Conservation (phyloP, 2,888 invertebrate genomes). For the Therioaphis trifolii region DNA sequence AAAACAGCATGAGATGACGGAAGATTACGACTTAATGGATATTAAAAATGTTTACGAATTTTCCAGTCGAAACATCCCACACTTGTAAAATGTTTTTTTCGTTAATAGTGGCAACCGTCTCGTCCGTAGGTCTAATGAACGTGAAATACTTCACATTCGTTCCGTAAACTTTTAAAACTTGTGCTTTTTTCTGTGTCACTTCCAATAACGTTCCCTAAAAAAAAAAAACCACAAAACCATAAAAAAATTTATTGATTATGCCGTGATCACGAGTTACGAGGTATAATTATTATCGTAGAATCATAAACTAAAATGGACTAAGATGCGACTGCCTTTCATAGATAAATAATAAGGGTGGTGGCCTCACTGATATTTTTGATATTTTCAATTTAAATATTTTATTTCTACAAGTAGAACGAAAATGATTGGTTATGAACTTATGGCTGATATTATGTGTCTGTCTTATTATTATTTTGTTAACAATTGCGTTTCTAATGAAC, state of each 20-base stretch:
- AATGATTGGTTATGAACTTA: too few relatives aligned
- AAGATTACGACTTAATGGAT: not conserved
- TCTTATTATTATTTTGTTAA: too few relatives aligned
- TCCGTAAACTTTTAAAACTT: constrained; percentile 35
- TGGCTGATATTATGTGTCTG: too few relatives aligned
- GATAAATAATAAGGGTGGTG: too few relatives aligned
- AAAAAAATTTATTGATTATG: not conserved
- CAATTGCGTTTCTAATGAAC: too few relatives aligned
- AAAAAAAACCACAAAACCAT: not conserved
- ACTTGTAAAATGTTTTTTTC: constrained; percentile 24
- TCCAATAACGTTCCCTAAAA: constrained; percentile 22
- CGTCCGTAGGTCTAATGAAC: constrained; percentile 35
- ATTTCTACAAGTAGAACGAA: too few relatives aligned
- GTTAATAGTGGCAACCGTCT: constrained; percentile 37
- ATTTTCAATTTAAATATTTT: too few relatives aligned
- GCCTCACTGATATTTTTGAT: too few relatives aligned
- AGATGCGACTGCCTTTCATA: too few relatives aligned
- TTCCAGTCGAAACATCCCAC: constrained; percentile 43
- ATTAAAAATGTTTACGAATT: constrained; percentile 42
- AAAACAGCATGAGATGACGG: not conserved
- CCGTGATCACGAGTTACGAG: not conserved
- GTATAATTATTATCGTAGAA: too few relatives aligned
- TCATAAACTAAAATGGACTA: too few relatives aligned
- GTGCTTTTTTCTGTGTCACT: constrained; percentile 27
- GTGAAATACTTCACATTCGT: constrained; percentile 33